These are phyloP conservation scores for Spheniscus mendiculus DNA, from an alignment of 2,113 vertebrate species.

Conservation along the genomic window DNA sequence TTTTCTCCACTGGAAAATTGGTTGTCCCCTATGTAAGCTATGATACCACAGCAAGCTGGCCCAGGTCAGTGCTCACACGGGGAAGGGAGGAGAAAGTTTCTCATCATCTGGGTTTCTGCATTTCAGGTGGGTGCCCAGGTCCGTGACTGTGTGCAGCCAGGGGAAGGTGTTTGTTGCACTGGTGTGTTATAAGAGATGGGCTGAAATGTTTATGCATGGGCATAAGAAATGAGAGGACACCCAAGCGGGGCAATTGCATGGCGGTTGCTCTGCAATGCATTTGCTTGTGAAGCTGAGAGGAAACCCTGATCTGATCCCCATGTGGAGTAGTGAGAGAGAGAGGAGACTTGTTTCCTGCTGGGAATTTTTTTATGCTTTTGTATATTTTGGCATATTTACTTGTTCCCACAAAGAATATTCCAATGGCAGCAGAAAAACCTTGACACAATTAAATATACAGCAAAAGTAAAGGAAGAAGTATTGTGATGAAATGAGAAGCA, in stretches of 20 bases:
- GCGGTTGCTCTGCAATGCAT: background rate
- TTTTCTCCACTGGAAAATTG: background rate
- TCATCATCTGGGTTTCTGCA: background rate
- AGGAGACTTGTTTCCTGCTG: background rate
- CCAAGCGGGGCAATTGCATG: fast-evolving
- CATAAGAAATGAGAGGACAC: background rate
- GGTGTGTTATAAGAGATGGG: background rate
- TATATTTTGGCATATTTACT: background rate
- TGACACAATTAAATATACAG: background rate
- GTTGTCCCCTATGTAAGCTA: background rate
- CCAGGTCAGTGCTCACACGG: background rate
- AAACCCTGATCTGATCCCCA: background rate
- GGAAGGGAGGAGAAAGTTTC: background rate
- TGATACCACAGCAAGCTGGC: background rate
- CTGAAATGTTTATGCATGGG: background rate
- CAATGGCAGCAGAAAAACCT: background rate
- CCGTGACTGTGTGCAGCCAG: fast-evolving
- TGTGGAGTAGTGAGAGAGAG: background rate
- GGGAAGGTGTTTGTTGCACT: background rate
- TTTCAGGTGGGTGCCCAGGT: background rate
- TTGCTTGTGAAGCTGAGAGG: background rate
- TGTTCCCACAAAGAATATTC: background rate
- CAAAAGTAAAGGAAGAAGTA: background rate
- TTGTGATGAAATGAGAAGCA: background rate
- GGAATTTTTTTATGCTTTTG: background rate